Evolutionary conservation across 2,113 vertebrate species (phyloP).

Genomic region (Columba livia): DNA sequence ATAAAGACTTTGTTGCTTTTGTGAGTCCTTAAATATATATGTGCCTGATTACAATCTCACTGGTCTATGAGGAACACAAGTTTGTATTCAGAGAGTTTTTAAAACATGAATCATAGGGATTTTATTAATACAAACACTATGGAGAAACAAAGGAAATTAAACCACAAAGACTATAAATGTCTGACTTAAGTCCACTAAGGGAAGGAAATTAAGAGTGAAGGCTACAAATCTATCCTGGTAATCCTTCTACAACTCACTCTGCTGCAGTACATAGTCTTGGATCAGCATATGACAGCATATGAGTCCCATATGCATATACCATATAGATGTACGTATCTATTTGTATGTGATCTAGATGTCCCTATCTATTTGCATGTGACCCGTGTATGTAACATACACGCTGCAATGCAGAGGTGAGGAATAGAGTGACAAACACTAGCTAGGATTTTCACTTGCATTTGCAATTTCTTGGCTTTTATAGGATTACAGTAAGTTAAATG

Average conservation of each 20-base stretch:
- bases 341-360: not conserved
- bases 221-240: conserved; percentile 19
- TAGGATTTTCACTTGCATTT: not conserved
- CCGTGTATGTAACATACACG: not conserved
- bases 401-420: not conserved
- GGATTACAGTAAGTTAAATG: conserved; percentile 60
- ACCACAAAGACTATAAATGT: conserved; percentile 47
- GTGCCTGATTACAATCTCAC: conserved; percentile 25
- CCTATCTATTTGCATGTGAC: not conserved
- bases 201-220: conserved; percentile 43
- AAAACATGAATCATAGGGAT: conserved; percentile 45
- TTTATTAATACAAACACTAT: conserved; percentile 61
- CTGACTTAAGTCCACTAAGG: conserved; percentile 29
- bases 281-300: not conserved
- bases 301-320: not conserved
- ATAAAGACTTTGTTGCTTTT: conserved; percentile 30
- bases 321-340: not conserved
- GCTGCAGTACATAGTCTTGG: not conserved
- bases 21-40: conserved; percentile 38
- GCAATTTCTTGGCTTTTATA: conserved; percentile 3
- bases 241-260: not conserved
- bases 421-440: not conserved
- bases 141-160: conserved; percentile 63
- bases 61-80: conserved; percentile 5
- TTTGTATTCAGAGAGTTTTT: conserved; percentile 14